Conservation (phyloP, 2,888 invertebrate genomes). For the Baccha elongata region DNA sequence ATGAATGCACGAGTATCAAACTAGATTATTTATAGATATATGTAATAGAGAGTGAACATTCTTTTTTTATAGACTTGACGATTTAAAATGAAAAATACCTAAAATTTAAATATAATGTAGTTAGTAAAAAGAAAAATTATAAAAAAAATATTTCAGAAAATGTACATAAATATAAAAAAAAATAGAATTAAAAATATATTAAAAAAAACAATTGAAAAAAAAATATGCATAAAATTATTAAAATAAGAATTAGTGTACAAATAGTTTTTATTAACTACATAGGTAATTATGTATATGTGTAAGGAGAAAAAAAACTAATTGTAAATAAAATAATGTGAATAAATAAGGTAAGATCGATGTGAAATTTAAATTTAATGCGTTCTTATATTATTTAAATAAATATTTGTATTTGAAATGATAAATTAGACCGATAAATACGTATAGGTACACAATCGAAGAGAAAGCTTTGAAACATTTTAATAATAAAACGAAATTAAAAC, state of each 20-base stretch:
- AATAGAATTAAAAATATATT: not conserved
- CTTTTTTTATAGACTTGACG: conserved; percentile 15
- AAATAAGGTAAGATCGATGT: not conserved
- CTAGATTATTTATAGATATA: conserved; percentile 18
- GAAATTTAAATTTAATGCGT: not conserved
- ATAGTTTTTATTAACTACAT: not conserved
- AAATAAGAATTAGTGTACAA: not conserved
- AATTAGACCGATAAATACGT: not conserved
- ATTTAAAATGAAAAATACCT: conserved; percentile 8
- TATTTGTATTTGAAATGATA: not conserved
- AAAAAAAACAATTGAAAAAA: not conserved
- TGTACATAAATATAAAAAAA: conserved; percentile 3
- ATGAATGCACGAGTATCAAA: conserved; percentile 36
- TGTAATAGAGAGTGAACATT: not conserved
- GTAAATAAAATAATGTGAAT: conserved; percentile 26
- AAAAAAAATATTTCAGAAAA: not conserved
- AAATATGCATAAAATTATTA: not conserved
- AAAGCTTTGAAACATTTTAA: not conserved
- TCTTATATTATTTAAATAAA: not conserved
- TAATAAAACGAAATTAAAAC: no score
- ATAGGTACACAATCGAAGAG: not conserved
- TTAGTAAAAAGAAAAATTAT: not conserved
- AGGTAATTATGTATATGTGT: no score
- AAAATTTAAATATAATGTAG: conserved; percentile 8
- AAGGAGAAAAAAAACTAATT: not conserved